phyloP scores from a whole-genome alignment of 2,113 vertebrate species.

The Gracilinanus agilis region DNA sequence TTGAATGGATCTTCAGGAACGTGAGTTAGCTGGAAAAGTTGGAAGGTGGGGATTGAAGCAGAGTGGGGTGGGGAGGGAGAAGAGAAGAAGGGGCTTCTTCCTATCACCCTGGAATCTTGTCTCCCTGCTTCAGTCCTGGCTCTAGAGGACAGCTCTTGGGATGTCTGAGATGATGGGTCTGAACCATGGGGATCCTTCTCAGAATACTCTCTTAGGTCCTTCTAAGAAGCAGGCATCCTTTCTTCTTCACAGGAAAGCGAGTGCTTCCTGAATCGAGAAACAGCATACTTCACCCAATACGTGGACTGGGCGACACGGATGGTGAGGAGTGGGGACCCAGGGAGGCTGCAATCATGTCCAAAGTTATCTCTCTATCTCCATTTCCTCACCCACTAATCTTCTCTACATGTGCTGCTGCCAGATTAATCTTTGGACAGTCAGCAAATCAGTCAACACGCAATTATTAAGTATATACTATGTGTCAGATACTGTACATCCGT shows the following conservation, averaged over 20 bases:
- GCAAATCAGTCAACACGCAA: background rate
- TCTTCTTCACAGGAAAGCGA: slow-evolving; percentile 79
- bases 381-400: background rate
- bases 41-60: too few species aligned
- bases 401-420: background rate
- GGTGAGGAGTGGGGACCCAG: slow-evolving; percentile 73
- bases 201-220: background rate
- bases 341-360: background rate
- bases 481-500: background rate
- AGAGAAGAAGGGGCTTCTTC: background rate
- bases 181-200: background rate
- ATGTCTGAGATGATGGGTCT: background rate
- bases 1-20: slow-evolving; percentile 79
- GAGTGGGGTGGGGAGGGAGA: background rate
- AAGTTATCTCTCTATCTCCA: background rate
- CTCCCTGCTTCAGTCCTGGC: background rate
- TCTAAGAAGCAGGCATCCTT: background rate
- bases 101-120: background rate
- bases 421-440: background rate
- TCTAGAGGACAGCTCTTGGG: background rate
- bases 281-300: slow-evolving; percentile 83
- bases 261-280: slow-evolving; percentile 82
- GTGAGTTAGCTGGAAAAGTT: slow-evolving; percentile 68
- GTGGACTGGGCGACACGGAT: slow-evolving; percentile 82
- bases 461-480: background rate